phyloP scores from a whole-genome alignment of 1,140 invertebrate species.

The Sitobion miscanthi region DNA sequence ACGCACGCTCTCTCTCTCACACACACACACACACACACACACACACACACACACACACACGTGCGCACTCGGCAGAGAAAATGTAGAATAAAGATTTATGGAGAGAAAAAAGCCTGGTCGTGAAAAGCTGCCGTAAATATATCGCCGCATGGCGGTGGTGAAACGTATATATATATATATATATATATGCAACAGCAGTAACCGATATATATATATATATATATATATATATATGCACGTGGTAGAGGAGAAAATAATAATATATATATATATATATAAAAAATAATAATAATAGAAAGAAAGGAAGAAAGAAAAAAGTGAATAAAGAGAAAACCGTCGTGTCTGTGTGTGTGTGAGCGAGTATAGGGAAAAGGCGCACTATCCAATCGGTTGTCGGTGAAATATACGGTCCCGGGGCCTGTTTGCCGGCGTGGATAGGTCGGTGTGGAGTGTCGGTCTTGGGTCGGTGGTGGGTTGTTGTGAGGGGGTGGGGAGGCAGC shows the following conservation, averaged over 20 bases:
- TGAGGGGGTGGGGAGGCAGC: not conserved
- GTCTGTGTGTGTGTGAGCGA: not conserved
- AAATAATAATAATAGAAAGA: constrained; percentile 34
- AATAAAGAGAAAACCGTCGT: constrained; percentile 14
- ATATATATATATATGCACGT: not conserved
- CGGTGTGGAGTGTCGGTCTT: not conserved
- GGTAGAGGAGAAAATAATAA: constrained; percentile 15
- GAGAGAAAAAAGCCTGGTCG: constrained; percentile 15
- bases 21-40: not conserved
- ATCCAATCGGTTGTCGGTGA: constrained; percentile 35
- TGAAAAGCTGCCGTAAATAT: constrained; percentile 29
- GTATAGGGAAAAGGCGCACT: not conserved
- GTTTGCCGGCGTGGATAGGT: not conserved
- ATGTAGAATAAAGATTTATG: constrained; percentile 42
- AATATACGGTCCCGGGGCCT: constrained; percentile 22
- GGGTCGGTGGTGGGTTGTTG: not conserved
- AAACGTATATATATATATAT: not conserved
- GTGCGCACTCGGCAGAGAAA: not conserved
- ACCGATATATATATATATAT: constrained; percentile 17
- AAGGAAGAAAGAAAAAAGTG: constrained; percentile 18
- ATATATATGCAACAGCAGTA: too few relatives aligned
- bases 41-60: not conserved
- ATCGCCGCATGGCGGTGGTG: not conserved
- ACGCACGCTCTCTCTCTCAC: too few relatives aligned
- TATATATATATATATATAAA: constrained; percentile 14